Evolutionary conservation across 1,140 invertebrate genomes (phyloP).

Genomic region (Heliconius hewitsoni): DNA sequence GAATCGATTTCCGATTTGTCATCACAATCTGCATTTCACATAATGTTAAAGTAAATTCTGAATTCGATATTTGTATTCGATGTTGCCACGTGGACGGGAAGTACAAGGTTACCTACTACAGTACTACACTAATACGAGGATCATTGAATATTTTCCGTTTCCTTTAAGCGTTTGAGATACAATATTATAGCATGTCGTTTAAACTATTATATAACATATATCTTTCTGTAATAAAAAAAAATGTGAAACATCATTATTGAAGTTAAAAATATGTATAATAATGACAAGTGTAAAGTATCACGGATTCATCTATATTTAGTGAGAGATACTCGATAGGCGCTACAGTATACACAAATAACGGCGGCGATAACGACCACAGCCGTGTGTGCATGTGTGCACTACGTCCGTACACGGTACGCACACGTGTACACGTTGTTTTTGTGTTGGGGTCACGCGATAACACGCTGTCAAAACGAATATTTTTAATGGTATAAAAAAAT

Average conservation of each 20-base stretch:
- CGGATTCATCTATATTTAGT: conserved; percentile 2
- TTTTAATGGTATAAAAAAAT: conserved; percentile 27
- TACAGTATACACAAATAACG: neutral
- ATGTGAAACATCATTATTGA: neutral
- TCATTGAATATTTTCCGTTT: too few relatives aligned
- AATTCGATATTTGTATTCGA: too few relatives aligned
- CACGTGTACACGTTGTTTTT: conserved; percentile 15
- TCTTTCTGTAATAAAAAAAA: neutral
- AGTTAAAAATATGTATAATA: neutral
- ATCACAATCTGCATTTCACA: too few relatives aligned
- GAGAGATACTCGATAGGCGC: conserved; percentile 2
- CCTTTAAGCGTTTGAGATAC: too few relatives aligned
- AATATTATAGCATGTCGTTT: neutral
- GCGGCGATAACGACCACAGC: conserved; percentile 16
- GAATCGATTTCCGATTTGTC: too few relatives aligned
- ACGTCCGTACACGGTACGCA: conserved; percentile 14
- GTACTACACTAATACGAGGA: too few relatives aligned
- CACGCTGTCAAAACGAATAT: conserved; percentile 36
- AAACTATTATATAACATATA: too few relatives aligned
- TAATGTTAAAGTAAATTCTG: too few relatives aligned
- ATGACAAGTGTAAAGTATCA: conserved; percentile 4
- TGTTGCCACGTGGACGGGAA: too few relatives aligned
- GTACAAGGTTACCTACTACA: too few relatives aligned
- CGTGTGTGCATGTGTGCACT: neutral
- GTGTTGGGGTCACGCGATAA: conserved; percentile 41